Evolutionary conservation across 2,797 vertebrate species (phyloP).

Genomic region (Balearica regulorum): DNA sequence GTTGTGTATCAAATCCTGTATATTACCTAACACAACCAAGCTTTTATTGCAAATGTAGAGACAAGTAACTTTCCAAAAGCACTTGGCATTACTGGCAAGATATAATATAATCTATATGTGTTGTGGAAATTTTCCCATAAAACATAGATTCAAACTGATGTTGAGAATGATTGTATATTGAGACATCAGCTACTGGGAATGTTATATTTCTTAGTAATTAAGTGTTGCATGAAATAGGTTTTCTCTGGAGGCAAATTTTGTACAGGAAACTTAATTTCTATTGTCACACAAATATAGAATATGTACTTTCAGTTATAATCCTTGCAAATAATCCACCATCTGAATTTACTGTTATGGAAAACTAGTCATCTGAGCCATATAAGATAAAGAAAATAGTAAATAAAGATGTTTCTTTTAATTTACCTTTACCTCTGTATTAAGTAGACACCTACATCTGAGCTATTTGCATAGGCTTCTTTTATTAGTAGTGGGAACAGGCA

Average conservation of each 20-base stretch:
- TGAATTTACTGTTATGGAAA: background rate
- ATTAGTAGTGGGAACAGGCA: background rate
- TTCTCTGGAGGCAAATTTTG: background rate
- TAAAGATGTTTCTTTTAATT: background rate
- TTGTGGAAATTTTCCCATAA: background rate
- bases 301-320: background rate
- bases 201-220: background rate
- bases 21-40: background rate
- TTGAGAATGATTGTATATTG: background rate
- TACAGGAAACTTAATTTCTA: background rate
- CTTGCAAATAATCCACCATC: background rate
- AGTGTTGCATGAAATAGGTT: background rate
- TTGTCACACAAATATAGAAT: background rate
- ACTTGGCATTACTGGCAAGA: background rate
- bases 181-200: background rate
- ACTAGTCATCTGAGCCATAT: background rate
- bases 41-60: background rate
- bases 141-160: background rate
- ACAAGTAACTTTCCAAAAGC: background rate
- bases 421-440: background rate
- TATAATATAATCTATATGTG: background rate
- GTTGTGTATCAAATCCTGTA: background rate
- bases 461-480: background rate
- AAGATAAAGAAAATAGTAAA: background rate
- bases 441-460: background rate